A percentile compares a stretch with the other conserved stretches of the same genome.
These are phyloP conservation scores for Smittia aterrima DNA, from an alignment of 2,888 invertebrate species.

Conservation along the genomic window DNA sequence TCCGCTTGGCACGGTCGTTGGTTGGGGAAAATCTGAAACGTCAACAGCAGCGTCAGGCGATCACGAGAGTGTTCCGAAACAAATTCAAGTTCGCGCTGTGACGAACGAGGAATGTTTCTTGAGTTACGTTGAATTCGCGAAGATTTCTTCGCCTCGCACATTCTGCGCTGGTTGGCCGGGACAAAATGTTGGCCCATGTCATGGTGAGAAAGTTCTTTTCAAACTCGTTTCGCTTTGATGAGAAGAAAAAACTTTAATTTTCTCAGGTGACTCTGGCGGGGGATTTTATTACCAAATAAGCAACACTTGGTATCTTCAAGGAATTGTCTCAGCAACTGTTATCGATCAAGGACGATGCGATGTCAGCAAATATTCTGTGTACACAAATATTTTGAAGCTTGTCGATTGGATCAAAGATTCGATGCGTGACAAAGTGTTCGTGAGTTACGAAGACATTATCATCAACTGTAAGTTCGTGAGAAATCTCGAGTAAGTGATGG, in stretches of 20 bases:
- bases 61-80: conserved; percentile 2
- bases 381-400: neutral
- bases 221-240: neutral
- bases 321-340: neutral
- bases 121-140: neutral
- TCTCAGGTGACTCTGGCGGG: conserved; percentile 18
- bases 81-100: neutral
- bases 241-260: neutral
- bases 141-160: neutral
- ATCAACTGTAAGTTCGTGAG: neutral
- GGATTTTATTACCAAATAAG: neutral
- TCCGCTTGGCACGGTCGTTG: neutral
- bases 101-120: conserved; percentile 5
- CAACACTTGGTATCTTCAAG: neutral
- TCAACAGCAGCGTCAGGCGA: neutral
- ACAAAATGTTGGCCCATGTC: conserved; percentile 5
- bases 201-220: neutral
- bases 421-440: neutral
- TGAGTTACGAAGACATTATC: neutral
- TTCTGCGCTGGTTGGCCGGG: conserved; percentile 18
- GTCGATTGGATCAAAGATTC: conserved; percentile 5
- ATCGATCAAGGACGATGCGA: neutral
- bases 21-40: conserved; percentile 1
- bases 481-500: neutral
- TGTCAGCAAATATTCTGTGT: neutral